Conservation (phyloP, 2,797 vertebrate species). For the Gymnothorax javanicus region DNA sequence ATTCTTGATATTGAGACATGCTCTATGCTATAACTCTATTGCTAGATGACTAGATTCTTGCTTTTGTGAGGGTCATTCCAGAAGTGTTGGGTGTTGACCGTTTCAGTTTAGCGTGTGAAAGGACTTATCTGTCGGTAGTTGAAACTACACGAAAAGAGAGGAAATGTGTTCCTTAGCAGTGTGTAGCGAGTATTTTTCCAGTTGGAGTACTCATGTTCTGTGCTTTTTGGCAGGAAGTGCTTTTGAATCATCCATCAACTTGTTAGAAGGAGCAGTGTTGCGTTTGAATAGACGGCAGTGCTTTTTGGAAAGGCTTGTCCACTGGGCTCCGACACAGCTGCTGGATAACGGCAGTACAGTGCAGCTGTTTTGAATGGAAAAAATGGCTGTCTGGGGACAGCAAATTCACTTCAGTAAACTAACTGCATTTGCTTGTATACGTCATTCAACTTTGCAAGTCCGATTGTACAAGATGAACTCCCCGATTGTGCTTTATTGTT, state of each 20-base stretch:
- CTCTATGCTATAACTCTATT: conserved; percentile 79
- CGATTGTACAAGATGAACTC: background rate
- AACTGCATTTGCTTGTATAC: background rate
- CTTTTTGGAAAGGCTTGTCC: background rate
- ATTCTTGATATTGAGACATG: conserved; percentile 72
- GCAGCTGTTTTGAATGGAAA: background rate
- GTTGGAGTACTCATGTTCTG: conserved; percentile 3
- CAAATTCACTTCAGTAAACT: background rate
- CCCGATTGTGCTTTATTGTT: background rate
- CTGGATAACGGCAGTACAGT: background rate
- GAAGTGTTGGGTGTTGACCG: conserved; percentile 42
- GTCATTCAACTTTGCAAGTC: background rate
- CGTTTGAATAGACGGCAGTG: background rate
- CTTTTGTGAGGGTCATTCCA: conserved; percentile 73
- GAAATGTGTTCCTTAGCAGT: background rate
- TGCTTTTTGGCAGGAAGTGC: background rate
- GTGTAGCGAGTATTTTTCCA: background rate
- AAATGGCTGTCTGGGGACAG: background rate
- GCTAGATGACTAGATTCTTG: conserved; percentile 75
- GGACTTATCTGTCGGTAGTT: background rate
- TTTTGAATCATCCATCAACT: background rate
- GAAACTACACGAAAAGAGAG: background rate
- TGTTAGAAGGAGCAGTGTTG: background rate
- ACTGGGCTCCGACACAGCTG: background rate
- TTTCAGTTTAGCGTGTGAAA: background rate